phyloP scores from a whole-genome alignment of 2,888 invertebrate genomes.

The Acanthopleura granulata region DNA sequence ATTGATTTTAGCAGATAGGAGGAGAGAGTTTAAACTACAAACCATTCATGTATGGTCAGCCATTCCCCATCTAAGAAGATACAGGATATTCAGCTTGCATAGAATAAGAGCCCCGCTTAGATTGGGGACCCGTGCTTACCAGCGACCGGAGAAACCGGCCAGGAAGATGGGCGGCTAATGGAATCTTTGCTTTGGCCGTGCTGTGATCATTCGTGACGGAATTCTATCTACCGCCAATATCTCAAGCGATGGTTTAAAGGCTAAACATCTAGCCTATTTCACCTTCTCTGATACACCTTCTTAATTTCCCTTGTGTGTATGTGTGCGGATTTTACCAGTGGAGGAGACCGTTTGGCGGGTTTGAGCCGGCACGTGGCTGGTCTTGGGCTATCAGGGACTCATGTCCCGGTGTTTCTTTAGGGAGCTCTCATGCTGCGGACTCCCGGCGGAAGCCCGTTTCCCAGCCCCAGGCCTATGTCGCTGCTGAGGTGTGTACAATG shows the following conservation, averaged over 20 bases:
- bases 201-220: too few species aligned
- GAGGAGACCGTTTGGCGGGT: background rate
- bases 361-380: background rate
- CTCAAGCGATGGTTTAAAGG: background rate
- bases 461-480: conserved; percentile 3
- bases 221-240: background rate
- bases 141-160: background rate
- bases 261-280: background rate
- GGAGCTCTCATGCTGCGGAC: too few species aligned
- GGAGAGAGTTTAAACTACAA: background rate
- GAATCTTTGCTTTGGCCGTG: too few species aligned
- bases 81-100: conserved; percentile 5
- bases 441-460: background rate
- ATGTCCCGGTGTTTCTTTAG: too few species aligned
- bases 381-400: too few species aligned
- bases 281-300: background rate
- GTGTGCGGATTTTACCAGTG: background rate
- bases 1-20: conserved; percentile 19
- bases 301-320: background rate
- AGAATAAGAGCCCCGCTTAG: background rate
- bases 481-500: conserved; percentile 43
- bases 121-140: background rate
- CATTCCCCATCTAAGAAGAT: conserved; percentile 5
- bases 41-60: conserved; percentile 17
- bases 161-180: too few species aligned